Evolutionary conservation across 37 sponge, comb jelly and placozoan genomes (phyloP), one percentile per base, ranked within the genome.

Genomic region (Trichoplax adhaerens): DNA sequence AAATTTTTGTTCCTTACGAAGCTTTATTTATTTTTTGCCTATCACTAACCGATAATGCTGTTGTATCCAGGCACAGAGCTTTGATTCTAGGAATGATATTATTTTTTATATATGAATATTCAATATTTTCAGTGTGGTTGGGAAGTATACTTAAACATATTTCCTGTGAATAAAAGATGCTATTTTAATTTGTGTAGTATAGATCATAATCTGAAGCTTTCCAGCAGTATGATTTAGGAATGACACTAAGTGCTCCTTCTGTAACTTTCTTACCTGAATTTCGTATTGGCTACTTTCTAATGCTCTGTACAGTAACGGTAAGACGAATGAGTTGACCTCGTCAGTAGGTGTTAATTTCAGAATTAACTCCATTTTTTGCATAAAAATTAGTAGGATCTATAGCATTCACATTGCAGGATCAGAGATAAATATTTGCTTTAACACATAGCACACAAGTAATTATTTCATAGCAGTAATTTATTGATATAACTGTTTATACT

Each of bases 311-410:
- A 89, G 82, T 81, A 86, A 80, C 8, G 91, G 91, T 54, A 89
- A 60, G 3, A 89, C 62, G 64, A 83, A 71, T 2, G 50, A 8
- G 69, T 74, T 77, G 50, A 85, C 66, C 0, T 78, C 81, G 48
- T 76, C 78, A 52, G 66, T 76, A 0, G 87, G 57, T 5, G 91
- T 86, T 74, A 76, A 80, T 77, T 85, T 81, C 74, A 89, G 62
- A 7, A 89, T 72, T 0, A 86, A 70, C 63, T 89, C 91, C 91
- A 89, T 89, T 69, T 77, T 83, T 62, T 89, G 91, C 6, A 89
- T 79, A 4, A 89, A 71, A 48, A 89, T 86, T 60, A 83, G 73
- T 3, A 82, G 81, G 6, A 89, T 60, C 91, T 85, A 58, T 52
- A 58, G 10, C 62, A 12, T 8, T n/a, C 8, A 12, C 8, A 12